phyloP scores from a whole-genome alignment of 2,888 invertebrate species.

The Branchellion lobata region DNA sequence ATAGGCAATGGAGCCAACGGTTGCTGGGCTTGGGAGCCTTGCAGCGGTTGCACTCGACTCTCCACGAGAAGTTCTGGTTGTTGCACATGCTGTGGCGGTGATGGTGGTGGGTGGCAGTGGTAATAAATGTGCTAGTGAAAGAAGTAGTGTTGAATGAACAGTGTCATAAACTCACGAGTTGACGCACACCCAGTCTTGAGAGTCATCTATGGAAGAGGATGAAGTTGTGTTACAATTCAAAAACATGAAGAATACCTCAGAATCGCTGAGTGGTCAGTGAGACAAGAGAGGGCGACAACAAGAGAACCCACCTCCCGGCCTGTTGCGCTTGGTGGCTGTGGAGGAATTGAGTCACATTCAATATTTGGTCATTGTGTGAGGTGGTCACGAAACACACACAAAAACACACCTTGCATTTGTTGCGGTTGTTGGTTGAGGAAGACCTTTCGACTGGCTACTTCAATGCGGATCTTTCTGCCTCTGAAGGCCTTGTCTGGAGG shows the following conservation, averaged over 20 bases:
- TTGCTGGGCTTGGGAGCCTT: slow-evolving; percentile 68
- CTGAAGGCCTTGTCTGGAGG: slow-evolving; percentile 70
- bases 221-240: neutral
- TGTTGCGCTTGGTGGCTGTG: neutral
- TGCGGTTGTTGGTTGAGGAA: slow-evolving; percentile 10
- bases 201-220: slow-evolving; percentile 20
- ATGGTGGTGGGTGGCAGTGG: neutral
- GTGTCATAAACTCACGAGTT: slow-evolving; percentile 62
- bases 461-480: slow-evolving; percentile 78
- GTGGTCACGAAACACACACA: neutral
- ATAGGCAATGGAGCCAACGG: neutral
- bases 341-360: too few relatives aligned
- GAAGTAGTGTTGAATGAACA: neutral
- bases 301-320: neutral
- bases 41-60: slow-evolving; percentile 87
- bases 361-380: neutral
- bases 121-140: neutral
- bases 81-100: slow-evolving; percentile 17
- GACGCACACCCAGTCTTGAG: slow-evolving; percentile 62
- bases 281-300: too few relatives aligned
- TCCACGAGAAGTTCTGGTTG: slow-evolving; percentile 87
- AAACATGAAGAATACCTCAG: too few relatives aligned
- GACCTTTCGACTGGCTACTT: slow-evolving; percentile 76
- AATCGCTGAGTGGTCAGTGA: too few relatives aligned
- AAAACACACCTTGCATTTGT: neutral